A percentile compares a stretch with the other conserved stretches of the same genome.
Evolutionary conservation across 2,888 invertebrate species (phyloP).

Genomic region (Synanthedon formicaeformis): DNA sequence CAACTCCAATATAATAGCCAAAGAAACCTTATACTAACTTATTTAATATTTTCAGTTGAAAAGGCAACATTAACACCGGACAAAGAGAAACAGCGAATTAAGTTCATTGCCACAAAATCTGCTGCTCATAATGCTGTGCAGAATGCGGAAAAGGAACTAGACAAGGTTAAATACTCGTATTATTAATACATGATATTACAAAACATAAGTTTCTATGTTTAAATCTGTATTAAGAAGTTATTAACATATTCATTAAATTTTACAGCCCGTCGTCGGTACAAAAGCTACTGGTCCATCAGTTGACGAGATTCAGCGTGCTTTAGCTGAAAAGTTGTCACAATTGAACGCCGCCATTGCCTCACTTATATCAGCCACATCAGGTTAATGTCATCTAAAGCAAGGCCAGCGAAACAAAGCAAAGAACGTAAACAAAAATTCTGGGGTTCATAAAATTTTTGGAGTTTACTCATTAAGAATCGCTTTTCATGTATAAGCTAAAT

Average conservation of each 20-base stretch:
- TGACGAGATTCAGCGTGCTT: background rate
- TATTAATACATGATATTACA: too few species aligned
- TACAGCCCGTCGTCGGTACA: background rate
- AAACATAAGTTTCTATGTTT: too few species aligned
- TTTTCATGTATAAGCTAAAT: too few species aligned
- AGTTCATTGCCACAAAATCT: slow-evolving; percentile 2
- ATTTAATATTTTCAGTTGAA: too few species aligned
- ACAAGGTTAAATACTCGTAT: background rate
- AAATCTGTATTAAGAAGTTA: too few species aligned
- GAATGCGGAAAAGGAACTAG: slow-evolving; percentile 1
- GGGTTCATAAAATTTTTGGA: too few species aligned
- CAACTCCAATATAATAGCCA: too few species aligned
- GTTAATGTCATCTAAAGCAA: background rate
- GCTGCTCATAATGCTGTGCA: slow-evolving; percentile 2
- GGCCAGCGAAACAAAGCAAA: too few species aligned
- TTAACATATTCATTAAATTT: background rate
- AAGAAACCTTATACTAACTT: too few species aligned
- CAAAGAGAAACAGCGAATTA: background rate
- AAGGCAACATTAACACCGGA: background rate
- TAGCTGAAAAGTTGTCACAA: slow-evolving; percentile 22
- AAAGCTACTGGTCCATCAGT: background rate
- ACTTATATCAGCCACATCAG: slow-evolving; percentile 1
- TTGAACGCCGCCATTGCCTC: slow-evolving; percentile 40
- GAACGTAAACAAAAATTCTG: too few species aligned
- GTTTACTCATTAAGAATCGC: too few species aligned